Evolutionary conservation across 2,797 vertebrate species (phyloP), one percentile per base, ranked within the genome.

Genomic region (Perodicticus potto): DNA sequence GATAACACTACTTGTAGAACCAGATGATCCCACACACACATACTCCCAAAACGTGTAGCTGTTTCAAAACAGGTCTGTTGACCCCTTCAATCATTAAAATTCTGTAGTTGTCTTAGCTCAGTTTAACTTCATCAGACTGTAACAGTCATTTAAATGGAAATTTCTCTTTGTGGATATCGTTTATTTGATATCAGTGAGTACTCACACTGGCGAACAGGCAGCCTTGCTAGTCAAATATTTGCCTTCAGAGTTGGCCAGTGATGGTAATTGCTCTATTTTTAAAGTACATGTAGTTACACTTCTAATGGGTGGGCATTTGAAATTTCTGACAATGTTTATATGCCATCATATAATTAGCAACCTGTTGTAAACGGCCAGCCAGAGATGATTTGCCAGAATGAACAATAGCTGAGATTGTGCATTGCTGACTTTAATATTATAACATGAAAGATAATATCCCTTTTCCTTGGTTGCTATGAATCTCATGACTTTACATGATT

Each of bases 181-280:
- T 95, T 91, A 77, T 91, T 85, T 92, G 80, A 65, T 95, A 84
- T 73, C 61, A 34, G 19, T 69, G 89, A 94, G 34, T 80, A 59
- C 37, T 82, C n/a, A 84, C 32, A 34, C 29, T 37, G 77, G 72
- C 23, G 86, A 96, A 80, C 80, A 86, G 74, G 72, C 80, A 65
- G 89, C 61, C 59, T 89, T 89, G 53, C 89, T 94, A 49, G 63
- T 72, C 96, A 97, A 97, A 93, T 97, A 96, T 96, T 97, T 97
- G 91, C 72, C 91, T 76, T 94, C 43, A 11, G 43, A 84, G 67
- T 84, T 32, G 74, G 57, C 80, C 81, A 40, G 78, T 11, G 77
- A 93, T 89, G 45, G 7, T 45, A 69, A 91, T 83, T 84, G 72
- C 29, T 78, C 61, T 90, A 40, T 76, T 87, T 93, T 96, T 91